These are phyloP conservation scores for Romanogobio albipinnatus DNA, from an alignment of 2,113 vertebrate species.

Conservation along the genomic window DNA sequence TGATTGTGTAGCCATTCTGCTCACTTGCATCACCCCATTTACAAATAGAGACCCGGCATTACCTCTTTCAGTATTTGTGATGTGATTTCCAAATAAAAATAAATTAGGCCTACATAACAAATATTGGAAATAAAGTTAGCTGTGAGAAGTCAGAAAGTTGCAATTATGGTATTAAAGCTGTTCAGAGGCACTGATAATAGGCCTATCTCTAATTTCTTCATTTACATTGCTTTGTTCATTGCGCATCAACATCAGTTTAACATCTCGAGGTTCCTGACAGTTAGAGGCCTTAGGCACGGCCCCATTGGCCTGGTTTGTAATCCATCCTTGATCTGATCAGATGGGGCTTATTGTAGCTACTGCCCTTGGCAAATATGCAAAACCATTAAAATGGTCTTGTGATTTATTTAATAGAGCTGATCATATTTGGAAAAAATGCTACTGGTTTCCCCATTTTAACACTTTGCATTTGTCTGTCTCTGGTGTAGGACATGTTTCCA, in stretches of 20 bases:
- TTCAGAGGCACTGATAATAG: not conserved
- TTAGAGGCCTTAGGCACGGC: not conserved
- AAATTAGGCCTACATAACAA: not conserved
- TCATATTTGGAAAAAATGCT: not conserved
- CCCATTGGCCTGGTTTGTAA: slow-evolving; percentile 7
- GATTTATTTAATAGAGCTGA: not conserved
- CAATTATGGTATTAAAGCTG: not conserved
- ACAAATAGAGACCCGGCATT: not conserved
- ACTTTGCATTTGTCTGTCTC: not conserved
- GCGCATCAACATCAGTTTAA: not conserved
- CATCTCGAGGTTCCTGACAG: not conserved
- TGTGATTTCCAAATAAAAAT: not conserved
- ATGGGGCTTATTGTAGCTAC: slow-evolving; percentile 6
- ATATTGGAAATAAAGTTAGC: not conserved
- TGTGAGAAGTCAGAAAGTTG: not conserved
- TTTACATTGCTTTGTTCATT: not conserved
- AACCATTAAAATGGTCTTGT: slow-evolving; percentile 27
- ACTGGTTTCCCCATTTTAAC: not conserved
- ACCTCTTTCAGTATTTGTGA: not conserved
- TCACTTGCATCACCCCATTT: not conserved
- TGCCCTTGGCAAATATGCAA: slow-evolving; percentile 18
- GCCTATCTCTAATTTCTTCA: too few species aligned
- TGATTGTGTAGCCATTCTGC: not conserved
- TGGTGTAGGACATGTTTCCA: not conserved
- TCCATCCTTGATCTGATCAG: slow-evolving; percentile 26